These are phyloP conservation scores for Eristalinus aeneus DNA, from an alignment of 2,888 invertebrate species.

Conservation along the genomic window DNA sequence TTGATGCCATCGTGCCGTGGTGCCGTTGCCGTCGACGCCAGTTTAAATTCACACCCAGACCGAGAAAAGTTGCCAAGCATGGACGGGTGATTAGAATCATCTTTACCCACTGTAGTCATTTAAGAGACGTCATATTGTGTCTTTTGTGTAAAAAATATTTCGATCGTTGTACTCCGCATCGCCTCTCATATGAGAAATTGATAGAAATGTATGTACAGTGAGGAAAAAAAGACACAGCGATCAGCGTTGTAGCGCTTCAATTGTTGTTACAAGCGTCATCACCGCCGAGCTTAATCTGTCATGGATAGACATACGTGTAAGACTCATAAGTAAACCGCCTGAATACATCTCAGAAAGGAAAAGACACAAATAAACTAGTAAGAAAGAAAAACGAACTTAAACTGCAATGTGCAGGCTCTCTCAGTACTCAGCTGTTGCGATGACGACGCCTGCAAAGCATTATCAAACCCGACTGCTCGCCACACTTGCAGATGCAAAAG, in stretches of 20 bases:
- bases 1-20: neutral
- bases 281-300: slow-evolving; percentile 27
- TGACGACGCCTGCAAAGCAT: slow-evolving; percentile 12
- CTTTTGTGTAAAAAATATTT: slow-evolving; percentile 20
- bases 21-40: neutral
- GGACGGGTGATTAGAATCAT: neutral
- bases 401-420: neutral
- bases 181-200: slow-evolving; percentile 20
- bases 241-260: slow-evolving; percentile 13
- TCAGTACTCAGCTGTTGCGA: neutral
- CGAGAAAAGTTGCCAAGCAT: slow-evolving; percentile 14
- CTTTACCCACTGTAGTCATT: neutral
- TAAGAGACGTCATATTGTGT: neutral
- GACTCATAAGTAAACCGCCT: slow-evolving; percentile 30
- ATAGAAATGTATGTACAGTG: neutral
- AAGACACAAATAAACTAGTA: slow-evolving; percentile 5
- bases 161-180: slow-evolving; percentile 21
- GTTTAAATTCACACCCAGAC: slow-evolving; percentile 9
- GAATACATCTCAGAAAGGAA: slow-evolving; percentile 50
- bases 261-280: slow-evolving; percentile 23
- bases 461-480: slow-evolving; percentile 18
- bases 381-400: slow-evolving; percentile 28
- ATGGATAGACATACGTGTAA: slow-evolving; percentile 53
- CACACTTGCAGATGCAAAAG: slow-evolving; percentile 57
- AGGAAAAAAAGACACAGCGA: slow-evolving; percentile 28